Base-by-base conservation (phyloP, 2,888 invertebrate species). In the Dione juno region DNA sequence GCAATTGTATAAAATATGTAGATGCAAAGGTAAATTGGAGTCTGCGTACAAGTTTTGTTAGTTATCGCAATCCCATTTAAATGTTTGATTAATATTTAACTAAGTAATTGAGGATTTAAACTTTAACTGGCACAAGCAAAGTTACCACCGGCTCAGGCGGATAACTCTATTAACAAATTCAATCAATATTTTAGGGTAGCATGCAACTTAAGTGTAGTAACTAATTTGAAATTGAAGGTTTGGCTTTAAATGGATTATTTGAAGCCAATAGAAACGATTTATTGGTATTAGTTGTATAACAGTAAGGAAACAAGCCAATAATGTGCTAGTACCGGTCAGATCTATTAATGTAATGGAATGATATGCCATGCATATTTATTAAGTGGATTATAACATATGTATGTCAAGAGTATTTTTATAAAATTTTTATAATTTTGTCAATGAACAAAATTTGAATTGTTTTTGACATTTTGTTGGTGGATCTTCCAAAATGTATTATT, bases 71-170 rank as follows among this genome's bases (percentile, higher is more conserved):
- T 72, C 78, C 78, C 74, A 84, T 87, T 88, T 86, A 77, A 86
- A 87, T 87, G 85, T 80, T 87, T 87, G 84, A 87, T 88, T 82
- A 81, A 82, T 76, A 66, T 71, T 78, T 82, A 83, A 85, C 80
- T 81, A 82, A 84, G 80, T 83, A 84, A 85, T 81, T 77, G 79
- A 77, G 78, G 71, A 75, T 75, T 54, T 64, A 57, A 73, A 69
- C 48, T 73, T 66, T 57, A 74, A 70, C 61, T 72, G 54, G 73
- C 65, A 52, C 73, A 69, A 48, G 53, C 64, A 11, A 61, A 66
- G 66, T 40, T 41, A 19, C 43, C 52, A 65, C 74, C 53, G 74
- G 72, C 67, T 66, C 40, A n/a, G 50, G 43, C 63, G 45, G 52
- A 37, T 69, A 58, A 71, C 54, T 57, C 48, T 67, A 66, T 73